A percentile compares a stretch with the other conserved stretches of the same genome.
Conservation (phyloP, 1,140 invertebrate species). For the Holotrichia oblita region DNA sequence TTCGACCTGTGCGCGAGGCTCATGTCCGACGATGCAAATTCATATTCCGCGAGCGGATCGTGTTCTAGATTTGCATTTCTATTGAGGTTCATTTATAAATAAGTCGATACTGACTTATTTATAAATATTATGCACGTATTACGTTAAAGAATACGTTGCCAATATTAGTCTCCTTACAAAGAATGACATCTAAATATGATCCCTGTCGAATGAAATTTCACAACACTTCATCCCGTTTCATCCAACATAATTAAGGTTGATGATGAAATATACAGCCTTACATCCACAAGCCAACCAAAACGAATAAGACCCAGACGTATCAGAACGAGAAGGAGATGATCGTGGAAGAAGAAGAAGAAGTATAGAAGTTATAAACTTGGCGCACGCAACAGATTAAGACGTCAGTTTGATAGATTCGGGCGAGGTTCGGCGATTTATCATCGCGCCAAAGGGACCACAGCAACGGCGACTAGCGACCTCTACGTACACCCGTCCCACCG, state of each 20-base stretch:
- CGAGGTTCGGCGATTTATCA: slow-evolving; percentile 50
- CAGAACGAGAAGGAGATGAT: not conserved
- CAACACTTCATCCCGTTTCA: not conserved
- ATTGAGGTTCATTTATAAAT: slow-evolving; percentile 10
- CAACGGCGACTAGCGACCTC: no score
- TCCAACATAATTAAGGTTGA: no score
- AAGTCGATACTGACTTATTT: not conserved
- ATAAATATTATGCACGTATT: not conserved
- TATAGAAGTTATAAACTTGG: slow-evolving; percentile 3
- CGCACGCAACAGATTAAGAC: slow-evolving; percentile 48
- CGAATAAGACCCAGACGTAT: not conserved
- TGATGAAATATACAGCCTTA: no score
- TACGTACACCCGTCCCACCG: not conserved
- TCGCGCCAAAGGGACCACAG: slow-evolving; percentile 28
- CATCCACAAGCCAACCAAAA: no score
- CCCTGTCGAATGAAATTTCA: not conserved
- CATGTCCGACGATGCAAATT: slow-evolving; percentile 39
- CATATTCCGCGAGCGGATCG: slow-evolving; percentile 36
- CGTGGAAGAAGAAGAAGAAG: not conserved
- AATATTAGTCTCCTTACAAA: no score
- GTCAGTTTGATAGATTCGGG: slow-evolving; percentile 52
- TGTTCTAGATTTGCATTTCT: slow-evolving; percentile 40
- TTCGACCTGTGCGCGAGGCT: not conserved
- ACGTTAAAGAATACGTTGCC: no score
- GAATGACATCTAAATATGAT: no score